A percentile compares a stretch with the other conserved stretches of the same genome.
phyloP scores from a whole-genome alignment of 2,113 vertebrate genomes.

The Thunnus thynnus region DNA sequence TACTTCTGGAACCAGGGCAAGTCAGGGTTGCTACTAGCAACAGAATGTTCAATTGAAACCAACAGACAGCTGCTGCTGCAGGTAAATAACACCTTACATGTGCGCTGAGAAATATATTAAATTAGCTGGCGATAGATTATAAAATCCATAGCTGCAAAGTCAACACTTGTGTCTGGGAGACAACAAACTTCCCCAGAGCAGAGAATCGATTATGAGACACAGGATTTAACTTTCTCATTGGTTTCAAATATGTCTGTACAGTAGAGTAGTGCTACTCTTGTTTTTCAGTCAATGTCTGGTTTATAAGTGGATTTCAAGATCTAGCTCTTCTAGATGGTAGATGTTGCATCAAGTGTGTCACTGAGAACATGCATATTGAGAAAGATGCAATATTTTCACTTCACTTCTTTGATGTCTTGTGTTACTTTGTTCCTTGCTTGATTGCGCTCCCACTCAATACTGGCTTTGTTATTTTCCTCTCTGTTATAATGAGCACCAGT shows the following conservation, averaged over 20 bases:
- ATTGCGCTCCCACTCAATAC: slow-evolving; percentile 55
- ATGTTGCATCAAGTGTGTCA: slow-evolving; percentile 26
- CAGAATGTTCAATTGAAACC: too few relatives aligned
- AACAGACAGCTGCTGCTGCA: too few relatives aligned
- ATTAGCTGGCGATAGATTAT: not conserved
- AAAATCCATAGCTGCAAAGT: not conserved
- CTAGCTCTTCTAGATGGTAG: not conserved
- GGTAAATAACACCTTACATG: too few relatives aligned
- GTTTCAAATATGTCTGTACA: slow-evolving; percentile 5
- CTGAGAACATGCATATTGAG: slow-evolving; percentile 18
- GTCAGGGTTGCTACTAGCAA: too few relatives aligned
- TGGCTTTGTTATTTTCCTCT: slow-evolving; percentile 60
- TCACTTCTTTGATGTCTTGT: slow-evolving; percentile 48
- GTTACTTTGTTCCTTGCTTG: slow-evolving; percentile 42
- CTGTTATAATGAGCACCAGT: slow-evolving; percentile 59
- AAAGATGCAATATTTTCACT: slow-evolving; percentile 7
- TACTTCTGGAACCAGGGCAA: too few relatives aligned
- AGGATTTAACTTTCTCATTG: not conserved
- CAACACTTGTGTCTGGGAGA: not conserved
- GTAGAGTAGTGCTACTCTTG: not conserved
- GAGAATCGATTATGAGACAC: not conserved
- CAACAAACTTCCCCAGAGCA: not conserved
- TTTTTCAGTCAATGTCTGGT: not conserved
- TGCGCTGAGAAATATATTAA: not conserved
- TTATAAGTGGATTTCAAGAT: not conserved